Base-by-base conservation (phyloP, 2,113 vertebrate genomes). In the Lepus timidus region DNA sequence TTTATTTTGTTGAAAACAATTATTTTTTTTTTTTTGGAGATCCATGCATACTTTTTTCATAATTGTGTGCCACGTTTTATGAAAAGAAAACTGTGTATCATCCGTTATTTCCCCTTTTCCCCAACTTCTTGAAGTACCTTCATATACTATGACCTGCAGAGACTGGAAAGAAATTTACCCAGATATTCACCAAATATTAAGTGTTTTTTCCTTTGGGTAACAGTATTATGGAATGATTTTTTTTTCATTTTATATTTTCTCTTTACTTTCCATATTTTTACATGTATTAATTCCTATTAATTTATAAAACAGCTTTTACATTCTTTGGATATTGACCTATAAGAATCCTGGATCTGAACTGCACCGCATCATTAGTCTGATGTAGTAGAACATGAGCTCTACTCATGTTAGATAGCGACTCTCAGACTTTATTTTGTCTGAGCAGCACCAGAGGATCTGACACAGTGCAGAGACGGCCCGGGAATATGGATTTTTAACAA, bases 311-410 rank as follows among this genome's bases (percentile, higher is more conserved):
- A 27, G 7, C 33, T 62, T 86, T 31, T 10, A 87, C 7, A 39
- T 90, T 67, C 36, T 82, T 78, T 76, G 44, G 51, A n/a, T 81
- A 52, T n/a, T 71, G 39, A 76, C n/a, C 3, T 71, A 71, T 44
- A 44, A 94, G 88, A 92, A 85, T 75, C 39, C 33, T 20, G 33
- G 68, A 78, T 70, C 75, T 58, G 29, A 86, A 76, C 87, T 90
- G 90, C 33, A 39, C 19, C 76, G 20, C 27, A 27, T 71, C 25
- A 51, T 58, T 82, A 93, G 82, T 83, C 44, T 71, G 33, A 55
- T 76, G 39, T n/a, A 14, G 29, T 29, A 81, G 39, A 80, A 51
- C 33, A 23, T 85, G 14, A 81, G 52, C 71, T 83, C 36, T 89
- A 89, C 70, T 31, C 6, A 39, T 6, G 39, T 39, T 71, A n/a